Evolutionary conservation across 2,888 invertebrate genomes (phyloP), one percentile per base, ranked within the genome.

Genomic region (Amblyjoppa proteus): DNA sequence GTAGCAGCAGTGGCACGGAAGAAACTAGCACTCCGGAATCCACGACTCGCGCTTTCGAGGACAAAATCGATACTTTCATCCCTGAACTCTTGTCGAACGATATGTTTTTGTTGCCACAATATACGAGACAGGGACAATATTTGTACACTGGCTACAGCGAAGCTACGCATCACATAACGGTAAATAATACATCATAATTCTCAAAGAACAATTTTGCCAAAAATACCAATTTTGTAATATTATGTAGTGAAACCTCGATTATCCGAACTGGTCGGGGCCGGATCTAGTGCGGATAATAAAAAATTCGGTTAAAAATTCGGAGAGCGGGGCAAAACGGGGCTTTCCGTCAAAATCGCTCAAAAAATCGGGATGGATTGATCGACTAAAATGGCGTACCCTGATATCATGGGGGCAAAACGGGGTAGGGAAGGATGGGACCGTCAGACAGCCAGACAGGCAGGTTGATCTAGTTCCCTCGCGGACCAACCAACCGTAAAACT

Each of bases 81-180:
- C 92, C 92, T 16, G 92, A 91, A 85, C 89, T 90, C 28, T 85
- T 93, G 81, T 88, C 90, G 2, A 89, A 89, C 69, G 95, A 96
- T 88, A 95, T 95, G 5, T 95, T 95, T 88, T 94, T 96, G 86
- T 94, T 94, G 81, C 95, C 96, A 1, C 96, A 96, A 91, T 95
- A 94, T 90, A 95, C 95, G 51, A 94, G 94, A 88, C 95, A 95
- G 84, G 94, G 95, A 38, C 91, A 90, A 87, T 95, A 95, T 91
- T 93, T 96, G 79, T 95, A 96, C 87, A 95, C 96, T 4, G 96
- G 95, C 64, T 95, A 96, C 90, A 95, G 96, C 90, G 94, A 95
- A 89, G 95, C 95, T 34, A 94, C 95, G 49, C 95, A 94, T 92
- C 94, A 95, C 85, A 92, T 96, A 84, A 95, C 95, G 83, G 96